Evolutionary conservation across 2,888 invertebrate species (phyloP).

Genomic region (Doris montereyensis): DNA sequence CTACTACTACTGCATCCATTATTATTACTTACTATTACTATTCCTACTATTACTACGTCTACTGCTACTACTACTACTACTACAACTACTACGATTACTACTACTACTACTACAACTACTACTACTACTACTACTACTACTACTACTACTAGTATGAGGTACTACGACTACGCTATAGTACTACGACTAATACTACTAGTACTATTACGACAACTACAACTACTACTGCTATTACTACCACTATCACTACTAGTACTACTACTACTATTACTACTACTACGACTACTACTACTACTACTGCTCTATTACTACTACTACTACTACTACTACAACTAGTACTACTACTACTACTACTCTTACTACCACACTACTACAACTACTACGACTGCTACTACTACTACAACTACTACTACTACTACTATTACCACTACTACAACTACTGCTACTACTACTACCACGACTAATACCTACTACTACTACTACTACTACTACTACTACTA

Average conservation of each 20-base stretch:
- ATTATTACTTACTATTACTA: no score
- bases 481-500: background rate
- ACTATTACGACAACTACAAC: background rate
- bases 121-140: background rate
- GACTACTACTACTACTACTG: no score
- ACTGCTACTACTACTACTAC: no score
- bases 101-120: background rate
- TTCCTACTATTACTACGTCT: no score
- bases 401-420: background rate
- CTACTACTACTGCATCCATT: no score
- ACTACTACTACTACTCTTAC: no score
- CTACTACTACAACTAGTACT: background rate
- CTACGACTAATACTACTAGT: background rate
- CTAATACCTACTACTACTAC: no score
- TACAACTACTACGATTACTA: no score
- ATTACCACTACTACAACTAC: background rate
- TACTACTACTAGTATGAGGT: background rate
- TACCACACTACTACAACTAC: no score
- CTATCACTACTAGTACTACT: background rate
- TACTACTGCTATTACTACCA: background rate
- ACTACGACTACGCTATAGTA: background rate
- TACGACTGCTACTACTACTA: background rate
- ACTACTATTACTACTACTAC: no score
- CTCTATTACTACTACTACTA: background rate
- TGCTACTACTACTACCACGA: background rate